These are phyloP conservation scores for Champsocephalus esox DNA, from an alignment of 2,797 vertebrate species.

Conservation along the genomic window DNA sequence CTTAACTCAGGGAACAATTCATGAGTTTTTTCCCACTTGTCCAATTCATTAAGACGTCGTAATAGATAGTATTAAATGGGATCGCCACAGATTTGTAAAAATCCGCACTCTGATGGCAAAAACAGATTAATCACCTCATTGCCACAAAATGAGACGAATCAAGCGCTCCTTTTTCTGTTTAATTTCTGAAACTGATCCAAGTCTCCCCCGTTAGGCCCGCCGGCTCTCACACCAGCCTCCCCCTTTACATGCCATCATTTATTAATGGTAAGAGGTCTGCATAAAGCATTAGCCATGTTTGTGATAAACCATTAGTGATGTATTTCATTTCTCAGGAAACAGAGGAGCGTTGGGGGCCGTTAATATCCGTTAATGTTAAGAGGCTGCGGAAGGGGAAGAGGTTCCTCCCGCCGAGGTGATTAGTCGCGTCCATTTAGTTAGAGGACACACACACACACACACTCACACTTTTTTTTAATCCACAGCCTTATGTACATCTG, in stretches of 20 bases:
- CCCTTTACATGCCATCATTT: constrained; percentile 74
- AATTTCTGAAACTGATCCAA: constrained; percentile 74
- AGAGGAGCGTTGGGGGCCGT: constrained; percentile 74
- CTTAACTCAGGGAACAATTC: not conserved
- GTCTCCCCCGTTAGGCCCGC: constrained; percentile 30
- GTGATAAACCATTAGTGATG: constrained; percentile 83
- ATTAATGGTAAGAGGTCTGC: constrained; percentile 82
- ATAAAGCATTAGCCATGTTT: constrained; percentile 80
- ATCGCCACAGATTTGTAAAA: constrained; percentile 9
- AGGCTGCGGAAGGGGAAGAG: constrained; percentile 78
- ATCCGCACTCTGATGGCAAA: constrained; percentile 6
- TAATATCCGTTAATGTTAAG: constrained; percentile 82
- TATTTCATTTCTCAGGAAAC: constrained; percentile 82
- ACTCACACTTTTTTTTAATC: not conserved
- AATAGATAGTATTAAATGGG: not conserved
- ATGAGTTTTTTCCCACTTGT: not conserved
- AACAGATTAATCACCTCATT: constrained; percentile 55
- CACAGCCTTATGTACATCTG: too few relatives aligned
- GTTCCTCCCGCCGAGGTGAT: constrained; percentile 79
- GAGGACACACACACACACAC: constrained; percentile 33
- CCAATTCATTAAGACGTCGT: not conserved
- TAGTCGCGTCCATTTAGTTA: constrained; percentile 81
- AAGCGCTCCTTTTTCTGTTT: constrained; percentile 63
- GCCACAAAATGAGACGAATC: constrained; percentile 66
- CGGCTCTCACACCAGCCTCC: constrained; percentile 43